Conservation (phyloP, 2,888 invertebrate species). For the Catocala nupta region DNA sequence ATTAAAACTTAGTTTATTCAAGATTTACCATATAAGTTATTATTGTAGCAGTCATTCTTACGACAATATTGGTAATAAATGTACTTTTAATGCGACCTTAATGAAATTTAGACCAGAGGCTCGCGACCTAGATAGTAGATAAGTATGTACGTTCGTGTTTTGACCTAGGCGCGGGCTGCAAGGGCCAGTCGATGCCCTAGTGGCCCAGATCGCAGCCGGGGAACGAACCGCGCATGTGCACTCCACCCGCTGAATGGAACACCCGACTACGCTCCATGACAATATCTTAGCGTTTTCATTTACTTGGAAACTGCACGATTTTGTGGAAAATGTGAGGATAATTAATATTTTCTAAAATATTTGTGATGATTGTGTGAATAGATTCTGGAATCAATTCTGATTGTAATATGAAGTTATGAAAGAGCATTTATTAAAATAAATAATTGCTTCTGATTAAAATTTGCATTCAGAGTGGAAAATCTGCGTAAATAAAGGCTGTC, state of each 20-base stretch:
- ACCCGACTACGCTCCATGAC: constrained; percentile 44
- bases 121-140: constrained; percentile 69
- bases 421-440: background rate
- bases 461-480: background rate
- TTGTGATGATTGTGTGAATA: too few species aligned
- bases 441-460: background rate
- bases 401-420: background rate
- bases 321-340: constrained; percentile 32
- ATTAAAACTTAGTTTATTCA: background rate
- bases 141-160: constrained; percentile 52
- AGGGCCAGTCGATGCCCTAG: constrained; percentile 79
- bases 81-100: constrained; percentile 27
- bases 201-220: constrained; percentile 70
- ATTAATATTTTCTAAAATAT: too few species aligned
- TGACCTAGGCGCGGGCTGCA: constrained; percentile 65
- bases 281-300: constrained; percentile 33
- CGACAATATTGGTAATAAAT: constrained; percentile 13
- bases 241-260: constrained; percentile 59
- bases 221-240: constrained; percentile 71
- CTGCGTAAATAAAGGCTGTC: constrained; percentile 10
- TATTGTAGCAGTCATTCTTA: constrained; percentile 5
- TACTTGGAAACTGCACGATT: constrained; percentile 34
- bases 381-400: too few species aligned
- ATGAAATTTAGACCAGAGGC: constrained; percentile 41
- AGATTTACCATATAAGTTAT: background rate